A percentile compares a stretch with the other conserved stretches of the same genome.
phyloP scores from a whole-genome alignment of 2,797 vertebrate species.

The Lagorchestes hirsutus region DNA sequence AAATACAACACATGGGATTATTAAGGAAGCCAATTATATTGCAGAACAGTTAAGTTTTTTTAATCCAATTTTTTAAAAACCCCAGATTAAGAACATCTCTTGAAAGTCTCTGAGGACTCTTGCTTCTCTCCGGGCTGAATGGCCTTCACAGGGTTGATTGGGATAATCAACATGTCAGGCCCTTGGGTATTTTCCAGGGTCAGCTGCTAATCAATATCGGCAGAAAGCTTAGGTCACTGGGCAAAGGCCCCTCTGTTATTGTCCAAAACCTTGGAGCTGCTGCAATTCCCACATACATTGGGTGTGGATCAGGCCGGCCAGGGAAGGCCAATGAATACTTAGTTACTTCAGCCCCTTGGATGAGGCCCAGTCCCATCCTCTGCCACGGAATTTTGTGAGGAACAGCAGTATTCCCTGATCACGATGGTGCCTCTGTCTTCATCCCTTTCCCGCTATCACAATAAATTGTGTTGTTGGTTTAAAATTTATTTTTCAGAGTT shows the following conservation, averaged over 20 bases:
- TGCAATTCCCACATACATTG: background rate
- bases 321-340: background rate
- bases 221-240: background rate
- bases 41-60: background rate
- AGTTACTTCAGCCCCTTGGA: background rate
- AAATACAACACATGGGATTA: background rate
- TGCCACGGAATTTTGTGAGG: background rate
- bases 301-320: background rate
- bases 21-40: background rate
- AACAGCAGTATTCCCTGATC: background rate
- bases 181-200: slow-evolving; percentile 40
- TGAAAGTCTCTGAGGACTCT: background rate
- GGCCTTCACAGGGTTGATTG: background rate
- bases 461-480: slow-evolving; percentile 13
- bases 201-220: background rate
- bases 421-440: background rate
- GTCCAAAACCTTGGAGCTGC: background rate
- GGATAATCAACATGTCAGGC: background rate
- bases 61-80: background rate
- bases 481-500: slow-evolving; percentile 47
- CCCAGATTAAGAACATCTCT: background rate
- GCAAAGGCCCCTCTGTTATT: slow-evolving; percentile 52
- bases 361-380: background rate
- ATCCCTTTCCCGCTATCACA: slow-evolving; percentile 20
- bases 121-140: background rate